Conservation (phyloP, 2,797 vertebrate species). For the Channa striata region DNA sequence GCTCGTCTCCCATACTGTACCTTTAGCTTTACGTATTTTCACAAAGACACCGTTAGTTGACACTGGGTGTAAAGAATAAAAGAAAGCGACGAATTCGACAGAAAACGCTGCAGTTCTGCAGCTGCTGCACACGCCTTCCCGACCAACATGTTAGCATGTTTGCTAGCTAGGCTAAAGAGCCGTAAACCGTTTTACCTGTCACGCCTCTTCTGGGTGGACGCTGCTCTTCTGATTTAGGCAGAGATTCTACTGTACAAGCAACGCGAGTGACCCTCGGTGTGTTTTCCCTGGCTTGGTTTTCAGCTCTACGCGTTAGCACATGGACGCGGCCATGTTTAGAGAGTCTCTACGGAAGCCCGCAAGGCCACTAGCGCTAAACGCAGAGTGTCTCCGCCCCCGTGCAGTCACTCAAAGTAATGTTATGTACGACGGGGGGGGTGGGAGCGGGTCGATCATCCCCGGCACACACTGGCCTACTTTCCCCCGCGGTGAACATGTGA, state of each 20-base stretch:
- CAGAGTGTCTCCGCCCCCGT: not conserved
- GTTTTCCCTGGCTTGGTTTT: not conserved
- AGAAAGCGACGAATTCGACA: not conserved
- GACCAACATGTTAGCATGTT: slow-evolving; percentile 19
- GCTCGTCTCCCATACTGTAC: no score
- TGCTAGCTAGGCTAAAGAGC: slow-evolving; percentile 16
- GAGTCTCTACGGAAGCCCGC: slow-evolving; percentile 70
- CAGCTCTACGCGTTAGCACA: slow-evolving; percentile 59
- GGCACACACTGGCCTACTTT: slow-evolving; percentile 54
- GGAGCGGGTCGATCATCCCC: slow-evolving; percentile 45
- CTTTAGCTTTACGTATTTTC: no score
- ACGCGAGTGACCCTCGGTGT: rapidly evolving
- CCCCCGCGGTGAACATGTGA: slow-evolving; percentile 46
- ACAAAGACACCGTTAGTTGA: no score
- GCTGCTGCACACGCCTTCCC: not conserved
- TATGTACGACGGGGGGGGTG: slow-evolving; percentile 48
- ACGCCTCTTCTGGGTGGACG: not conserved
- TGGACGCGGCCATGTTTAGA: slow-evolving; percentile 59
- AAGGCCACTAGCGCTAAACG: not conserved
- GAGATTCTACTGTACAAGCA: no score
- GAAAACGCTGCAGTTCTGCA: not conserved
- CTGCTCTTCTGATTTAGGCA: not conserved
- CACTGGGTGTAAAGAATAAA: not conserved
- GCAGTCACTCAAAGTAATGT: slow-evolving; percentile 46
- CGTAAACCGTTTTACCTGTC: slow-evolving; percentile 35